These are phyloP conservation scores for Brachyhypopomus occidentalis DNA, from an alignment of 2,113 vertebrate genomes.

Conservation along the genomic window DNA sequence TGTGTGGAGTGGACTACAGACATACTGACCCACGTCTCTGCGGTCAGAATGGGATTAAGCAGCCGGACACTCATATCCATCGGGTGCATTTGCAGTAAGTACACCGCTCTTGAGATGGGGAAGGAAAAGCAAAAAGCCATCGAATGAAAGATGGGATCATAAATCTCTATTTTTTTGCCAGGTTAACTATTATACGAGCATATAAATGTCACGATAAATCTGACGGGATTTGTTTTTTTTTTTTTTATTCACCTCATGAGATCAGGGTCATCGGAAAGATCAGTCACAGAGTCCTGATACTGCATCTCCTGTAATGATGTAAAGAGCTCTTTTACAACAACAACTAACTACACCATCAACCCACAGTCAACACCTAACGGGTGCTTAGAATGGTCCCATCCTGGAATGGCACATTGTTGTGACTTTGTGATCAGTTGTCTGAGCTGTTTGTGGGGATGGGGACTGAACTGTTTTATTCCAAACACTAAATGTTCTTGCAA, in stretches of 20 bases:
- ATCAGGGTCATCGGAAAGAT: slow-evolving; percentile 83
- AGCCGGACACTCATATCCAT: slow-evolving; percentile 80
- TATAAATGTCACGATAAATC: background rate
- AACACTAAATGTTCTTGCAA: no score
- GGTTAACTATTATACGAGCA: no score
- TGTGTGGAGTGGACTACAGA: background rate
- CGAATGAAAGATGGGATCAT: background rate
- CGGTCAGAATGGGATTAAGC: slow-evolving; percentile 81
- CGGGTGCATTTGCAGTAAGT: slow-evolving; percentile 83
- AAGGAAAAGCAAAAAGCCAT: background rate
- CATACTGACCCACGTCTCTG: slow-evolving; percentile 82
- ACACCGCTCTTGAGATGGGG: slow-evolving; percentile 77
- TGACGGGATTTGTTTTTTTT: background rate
- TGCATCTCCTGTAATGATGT: slow-evolving; percentile 67
- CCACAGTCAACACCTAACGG: no score
- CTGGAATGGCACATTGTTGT: no score
- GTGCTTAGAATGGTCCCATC: no score
- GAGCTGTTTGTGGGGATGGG: no score
- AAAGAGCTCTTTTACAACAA: background rate
- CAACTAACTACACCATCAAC: background rate
- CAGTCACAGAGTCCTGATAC: slow-evolving; percentile 72
- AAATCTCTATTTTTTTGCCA: background rate
- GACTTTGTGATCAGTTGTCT: no score
- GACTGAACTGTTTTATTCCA: no score
- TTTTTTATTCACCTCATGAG: slow-evolving; percentile 80